phyloP scores from a whole-genome alignment of 2,113 vertebrate species.

The Atractosteus spatula region DNA sequence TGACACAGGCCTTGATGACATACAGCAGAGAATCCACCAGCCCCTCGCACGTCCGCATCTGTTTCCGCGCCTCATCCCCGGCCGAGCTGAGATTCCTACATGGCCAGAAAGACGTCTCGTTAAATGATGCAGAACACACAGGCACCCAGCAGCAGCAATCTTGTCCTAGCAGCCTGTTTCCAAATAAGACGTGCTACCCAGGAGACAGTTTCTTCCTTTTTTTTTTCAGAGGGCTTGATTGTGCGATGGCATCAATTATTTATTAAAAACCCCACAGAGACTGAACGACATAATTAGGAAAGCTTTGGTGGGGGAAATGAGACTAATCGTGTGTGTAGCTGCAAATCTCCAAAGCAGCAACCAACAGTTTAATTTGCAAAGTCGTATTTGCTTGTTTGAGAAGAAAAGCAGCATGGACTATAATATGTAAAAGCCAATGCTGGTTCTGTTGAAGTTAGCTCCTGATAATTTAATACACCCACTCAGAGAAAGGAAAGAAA shows the following conservation, averaged over 20 bases:
- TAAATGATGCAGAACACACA: neutral
- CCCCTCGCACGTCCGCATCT: conserved; percentile 91
- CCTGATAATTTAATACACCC: too few species aligned
- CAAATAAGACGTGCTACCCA: too few species aligned
- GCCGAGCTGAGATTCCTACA: conserved; percentile 92
- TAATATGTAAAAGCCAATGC: too few species aligned
- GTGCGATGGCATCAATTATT: conserved; percentile 40
- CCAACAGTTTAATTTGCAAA: too few species aligned
- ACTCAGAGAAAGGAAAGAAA: too few species aligned
- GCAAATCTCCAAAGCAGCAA: too few species aligned
- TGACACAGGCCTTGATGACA: conserved; percentile 96
- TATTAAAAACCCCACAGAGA: conserved; percentile 35
- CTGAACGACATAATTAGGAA: conserved; percentile 33
- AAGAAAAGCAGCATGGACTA: too few species aligned
- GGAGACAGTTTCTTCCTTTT: too few species aligned
- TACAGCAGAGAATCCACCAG: conserved; percentile 91
- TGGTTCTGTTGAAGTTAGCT: too few species aligned
- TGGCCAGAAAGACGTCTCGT: neutral
- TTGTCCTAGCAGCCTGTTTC: too few species aligned
- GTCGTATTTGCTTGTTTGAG: too few species aligned
- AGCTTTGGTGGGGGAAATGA: conserved; percentile 36
- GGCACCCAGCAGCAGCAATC: conserved; percentile 5
- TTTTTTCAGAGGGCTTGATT: too few species aligned
- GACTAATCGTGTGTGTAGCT: conserved; percentile 2
- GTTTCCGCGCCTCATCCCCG: conserved; percentile 92